Percentiles rank a stretch among this genome's conserved stretches.
Evolutionary conservation across 2,888 invertebrate species (phyloP).

Genomic region (Andrena chrysosceles): DNA sequence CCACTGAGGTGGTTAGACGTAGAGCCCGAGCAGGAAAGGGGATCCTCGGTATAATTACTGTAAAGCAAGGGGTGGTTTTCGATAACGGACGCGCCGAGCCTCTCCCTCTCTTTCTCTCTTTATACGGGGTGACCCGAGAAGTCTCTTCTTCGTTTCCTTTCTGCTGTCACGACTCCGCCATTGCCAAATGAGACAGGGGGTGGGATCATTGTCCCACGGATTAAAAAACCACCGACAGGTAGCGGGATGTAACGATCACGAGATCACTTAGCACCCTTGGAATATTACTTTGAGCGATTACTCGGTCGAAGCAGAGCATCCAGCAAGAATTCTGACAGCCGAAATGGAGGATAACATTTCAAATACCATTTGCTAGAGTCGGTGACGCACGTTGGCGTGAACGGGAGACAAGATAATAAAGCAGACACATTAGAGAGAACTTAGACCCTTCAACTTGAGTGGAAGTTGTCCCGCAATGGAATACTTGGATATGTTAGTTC

Average conservation of each 20-base stretch:
- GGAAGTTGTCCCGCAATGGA: neutral
- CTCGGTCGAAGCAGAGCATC: neutral
- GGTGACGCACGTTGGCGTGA: neutral
- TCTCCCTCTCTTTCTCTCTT: slow-evolving; percentile 20
- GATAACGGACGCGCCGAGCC: slow-evolving; percentile 59
- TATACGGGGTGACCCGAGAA: slow-evolving; percentile 61
- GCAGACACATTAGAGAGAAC: neutral
- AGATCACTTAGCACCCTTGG: neutral
- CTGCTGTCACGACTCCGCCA: slow-evolving; percentile 13
- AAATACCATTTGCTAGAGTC: neutral
- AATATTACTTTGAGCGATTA: neutral
- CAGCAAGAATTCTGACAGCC: neutral
- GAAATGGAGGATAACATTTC: neutral
- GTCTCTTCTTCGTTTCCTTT: slow-evolving; percentile 34
- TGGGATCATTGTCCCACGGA: neutral
- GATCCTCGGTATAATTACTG: slow-evolving; percentile 76
- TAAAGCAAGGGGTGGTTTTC: slow-evolving; percentile 71
- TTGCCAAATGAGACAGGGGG: slow-evolving; percentile 11
- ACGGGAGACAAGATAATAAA: neutral
- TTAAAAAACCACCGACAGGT: slow-evolving; percentile 3
- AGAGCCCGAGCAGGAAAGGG: slow-evolving; percentile 53
- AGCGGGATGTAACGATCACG: neutral
- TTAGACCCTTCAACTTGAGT: neutral
- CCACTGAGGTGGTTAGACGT: slow-evolving; percentile 72
- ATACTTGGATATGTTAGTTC: neutral